Percentiles rank a stretch among this genome's conserved stretches.
phyloP scores from a whole-genome alignment of 2,888 invertebrate genomes.

The Macaria liturata region DNA sequence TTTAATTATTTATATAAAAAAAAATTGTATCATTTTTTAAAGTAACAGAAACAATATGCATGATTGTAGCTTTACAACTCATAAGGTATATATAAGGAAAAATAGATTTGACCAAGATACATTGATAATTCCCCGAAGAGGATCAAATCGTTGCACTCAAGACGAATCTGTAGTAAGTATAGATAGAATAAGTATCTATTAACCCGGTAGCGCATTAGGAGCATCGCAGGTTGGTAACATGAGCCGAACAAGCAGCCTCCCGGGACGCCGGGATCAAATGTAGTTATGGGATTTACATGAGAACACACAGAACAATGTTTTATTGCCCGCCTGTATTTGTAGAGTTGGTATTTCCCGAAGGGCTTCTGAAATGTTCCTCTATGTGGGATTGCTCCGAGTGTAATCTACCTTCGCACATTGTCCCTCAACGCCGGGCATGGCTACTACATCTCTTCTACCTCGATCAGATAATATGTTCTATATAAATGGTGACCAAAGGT shows the following conservation, averaged over 20 bases:
- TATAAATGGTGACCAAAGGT: background rate
- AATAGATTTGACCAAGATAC: no score
- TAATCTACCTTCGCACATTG: conserved; percentile 39
- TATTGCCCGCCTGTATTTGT: conserved; percentile 62
- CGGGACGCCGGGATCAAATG: conserved; percentile 56
- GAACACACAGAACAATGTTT: conserved; percentile 71
- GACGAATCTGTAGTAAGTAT: no score
- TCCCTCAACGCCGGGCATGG: conserved; percentile 20
- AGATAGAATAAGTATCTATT: no score
- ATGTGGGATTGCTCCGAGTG: conserved; percentile 53
- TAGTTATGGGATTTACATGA: conserved; percentile 72
- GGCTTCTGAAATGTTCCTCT: conserved; percentile 52
- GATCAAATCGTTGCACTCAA: no score
- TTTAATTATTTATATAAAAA: no score
- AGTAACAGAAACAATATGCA: no score
- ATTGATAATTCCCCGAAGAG: no score
- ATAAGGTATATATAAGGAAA: no score
- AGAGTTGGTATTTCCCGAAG: conserved; percentile 71
- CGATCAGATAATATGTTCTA: no score
- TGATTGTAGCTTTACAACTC: no score
- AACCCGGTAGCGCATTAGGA: conserved; percentile 17
- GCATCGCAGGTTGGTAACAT: conserved; percentile 20
- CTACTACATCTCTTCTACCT: conserved; percentile 14
- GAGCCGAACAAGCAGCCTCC: conserved; percentile 53
- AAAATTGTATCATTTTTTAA: no score